phyloP scores from a whole-genome alignment of 1,140 invertebrate species.

The Batillaria attramentaria region DNA sequence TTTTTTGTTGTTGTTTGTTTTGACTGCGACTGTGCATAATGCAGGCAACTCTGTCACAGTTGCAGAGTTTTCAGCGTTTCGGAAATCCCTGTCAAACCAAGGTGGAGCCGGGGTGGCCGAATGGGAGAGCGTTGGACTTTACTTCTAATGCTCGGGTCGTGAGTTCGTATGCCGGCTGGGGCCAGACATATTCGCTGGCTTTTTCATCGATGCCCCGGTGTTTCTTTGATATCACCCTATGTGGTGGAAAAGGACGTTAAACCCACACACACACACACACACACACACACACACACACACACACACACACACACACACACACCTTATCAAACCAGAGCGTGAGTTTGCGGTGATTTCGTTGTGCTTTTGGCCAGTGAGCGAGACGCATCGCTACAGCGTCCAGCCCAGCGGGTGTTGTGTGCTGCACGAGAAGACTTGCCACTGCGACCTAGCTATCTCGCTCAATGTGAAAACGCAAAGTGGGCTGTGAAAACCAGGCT shows the following conservation, averaged over 20 bases:
- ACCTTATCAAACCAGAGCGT: not conserved
- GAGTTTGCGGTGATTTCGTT: too few relatives aligned
- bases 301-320: conserved; percentile 6
- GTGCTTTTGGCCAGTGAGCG: not conserved
- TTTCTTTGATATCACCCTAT: too few relatives aligned
- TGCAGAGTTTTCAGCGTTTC: too few relatives aligned
- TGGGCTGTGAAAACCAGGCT: not conserved
- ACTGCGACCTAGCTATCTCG: not conserved
- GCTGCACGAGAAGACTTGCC: not conserved
- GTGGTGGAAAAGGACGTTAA: too few relatives aligned
- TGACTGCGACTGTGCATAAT: too few relatives aligned
- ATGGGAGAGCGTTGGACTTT: not conserved
- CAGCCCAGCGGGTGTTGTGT: too few relatives aligned
- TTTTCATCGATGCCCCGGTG: too few relatives aligned
- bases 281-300: conserved; percentile 5
- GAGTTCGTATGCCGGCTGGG: not conserved
- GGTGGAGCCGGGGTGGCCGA: not conserved
- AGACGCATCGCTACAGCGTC: not conserved
- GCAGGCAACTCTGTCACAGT: too few relatives aligned
- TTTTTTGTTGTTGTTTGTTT: too few relatives aligned
- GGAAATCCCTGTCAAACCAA: not conserved
- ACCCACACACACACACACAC: not conserved
- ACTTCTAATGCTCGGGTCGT: not conserved
- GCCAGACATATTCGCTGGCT: not conserved
- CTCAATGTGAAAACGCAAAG: not conserved